Evolutionary conservation across 2,797 vertebrate species (phyloP), one percentile per base, ranked within the genome.

Genomic region (Margarornis squamiger): DNA sequence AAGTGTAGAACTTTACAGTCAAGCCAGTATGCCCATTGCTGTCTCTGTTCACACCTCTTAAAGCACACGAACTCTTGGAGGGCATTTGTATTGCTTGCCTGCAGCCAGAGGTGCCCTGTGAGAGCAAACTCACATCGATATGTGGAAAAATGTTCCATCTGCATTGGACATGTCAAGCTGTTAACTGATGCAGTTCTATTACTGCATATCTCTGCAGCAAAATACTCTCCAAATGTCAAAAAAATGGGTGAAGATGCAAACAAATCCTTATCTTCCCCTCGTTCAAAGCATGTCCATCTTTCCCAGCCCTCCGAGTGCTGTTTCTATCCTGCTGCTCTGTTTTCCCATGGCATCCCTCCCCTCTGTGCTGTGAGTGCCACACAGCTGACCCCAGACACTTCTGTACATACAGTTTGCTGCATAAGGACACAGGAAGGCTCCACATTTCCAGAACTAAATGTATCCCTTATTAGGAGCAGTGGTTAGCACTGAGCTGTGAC

Each of bases 401-500:
- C 68, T 54, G n/a, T 46, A 65, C 27, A 3, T 58, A 30, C 61
- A 74, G 34, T 54, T 21, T 39, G 52, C 74, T 87, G 84, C 63
- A 74, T 39, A 49, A 77, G 26, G 48, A 51, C 81, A 61, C 52
- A 27, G 52, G 74, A 80, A 94, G 20, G 57, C 68, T 93, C 49
- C 87, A 34, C 62, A 67, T 74, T 82, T 91, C 73, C 1, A 0
- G 57, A 76, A 41, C 5, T 3, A 43, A 80, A 39, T 45, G 70
- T 51, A 51, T 88, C 84, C 75, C 78, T 78, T 38, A 15, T 38
- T 27, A 70, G 75, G 76, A 88, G 72, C 16, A 1, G 61, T 58
- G 84, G 71, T 89, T 87, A 95, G 54, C 43, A 0, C 71, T 11
- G 41, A 82, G 61, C 68, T 82, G 84, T 52, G 88, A 85, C 93